Base-by-base conservation (phyloP, 1,140 invertebrate genomes). In the Bombyx mori region DNA sequence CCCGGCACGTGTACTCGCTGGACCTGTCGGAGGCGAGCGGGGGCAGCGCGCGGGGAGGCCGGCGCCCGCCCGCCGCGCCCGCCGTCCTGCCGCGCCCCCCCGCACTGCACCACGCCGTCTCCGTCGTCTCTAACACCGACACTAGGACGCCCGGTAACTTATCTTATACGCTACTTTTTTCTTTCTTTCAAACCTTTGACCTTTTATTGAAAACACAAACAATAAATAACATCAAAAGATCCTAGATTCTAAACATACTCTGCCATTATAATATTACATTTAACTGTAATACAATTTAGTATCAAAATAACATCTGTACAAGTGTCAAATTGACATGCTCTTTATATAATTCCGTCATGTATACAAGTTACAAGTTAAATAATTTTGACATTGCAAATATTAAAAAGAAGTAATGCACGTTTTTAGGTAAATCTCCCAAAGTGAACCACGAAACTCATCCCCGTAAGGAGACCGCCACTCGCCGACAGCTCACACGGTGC, bases 1-100 rank as follows among this genome's bases (percentile, higher is more conserved):
- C 97, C 0, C 91, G 95, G 43, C 96, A 98, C 74, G 96, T 99
- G 26, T 99, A 99, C 73, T 93, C 94, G 63, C 89, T 99, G 60
- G 97, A 99, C 88, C 84, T 99, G 48, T 93, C 93, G 54, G 96
- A 98, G 86, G 56, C 54, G 54, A 49, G 58, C 26, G 65, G 60
- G 6, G 62, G 52, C 9, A 52, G 49, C 18, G 58, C 42, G 56
- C 2, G 72, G 61, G 53, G 56, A 3, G 61, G 63, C 22, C 59
- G 73, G 9, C 52, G 65, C 2, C 57, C 54, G 10, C 54, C 65
- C 12, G 62, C 68, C 51, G 66, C 69, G 45, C 63, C 69, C 56
- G 55, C 60, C 8, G 65, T 46, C 54, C 53, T 57, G 50, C 68
- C 58, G 55, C 67, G 44, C 60, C 65, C 67, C 61, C 9, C 56